Percentiles rank a stretch among this genome's conserved stretches.
These are phyloP conservation scores for Parnassius mnemosyne DNA, from an alignment of 2,888 invertebrate genomes.

Conservation along the genomic window DNA sequence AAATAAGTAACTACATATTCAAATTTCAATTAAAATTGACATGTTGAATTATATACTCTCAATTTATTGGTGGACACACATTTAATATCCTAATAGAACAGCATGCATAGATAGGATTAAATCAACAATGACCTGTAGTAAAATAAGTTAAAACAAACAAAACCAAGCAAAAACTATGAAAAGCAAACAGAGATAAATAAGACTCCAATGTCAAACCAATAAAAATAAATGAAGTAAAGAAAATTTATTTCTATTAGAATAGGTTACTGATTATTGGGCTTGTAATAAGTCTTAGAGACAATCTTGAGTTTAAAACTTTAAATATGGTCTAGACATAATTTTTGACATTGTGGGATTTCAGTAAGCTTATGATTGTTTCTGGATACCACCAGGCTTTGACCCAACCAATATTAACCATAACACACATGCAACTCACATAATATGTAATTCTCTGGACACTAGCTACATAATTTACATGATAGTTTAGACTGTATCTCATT, in stretches of 20 bases:
- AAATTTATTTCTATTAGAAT: conserved; percentile 13
- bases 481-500: not conserved
- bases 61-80: conserved; percentile 54
- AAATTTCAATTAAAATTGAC: conserved; percentile 46
- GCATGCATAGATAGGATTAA: conserved; percentile 55
- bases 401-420: not conserved
- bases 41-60: conserved; percentile 45
- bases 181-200: conserved; percentile 44
- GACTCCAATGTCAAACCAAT: conserved; percentile 43
- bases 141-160: conserved; percentile 69
- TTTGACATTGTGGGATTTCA: not conserved
- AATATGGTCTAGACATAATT: not conserved
- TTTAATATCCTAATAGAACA: conserved; percentile 32
- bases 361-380: not conserved
- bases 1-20: conserved; percentile 31
- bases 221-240: conserved; percentile 15
- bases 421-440: conserved; percentile 8
- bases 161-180: conserved; percentile 54
- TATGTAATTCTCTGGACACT: not conserved
- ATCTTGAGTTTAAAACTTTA: not conserved
- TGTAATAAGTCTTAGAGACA: not conserved
- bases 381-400: too few species aligned
- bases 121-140: conserved; percentile 55
- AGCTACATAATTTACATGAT: not conserved
- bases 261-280: conserved; percentile 14